Evolutionary conservation across 2,888 invertebrate genomes (phyloP), one percentile per base, ranked within the genome.

Genomic region (Leptura quadrifasciata): DNA sequence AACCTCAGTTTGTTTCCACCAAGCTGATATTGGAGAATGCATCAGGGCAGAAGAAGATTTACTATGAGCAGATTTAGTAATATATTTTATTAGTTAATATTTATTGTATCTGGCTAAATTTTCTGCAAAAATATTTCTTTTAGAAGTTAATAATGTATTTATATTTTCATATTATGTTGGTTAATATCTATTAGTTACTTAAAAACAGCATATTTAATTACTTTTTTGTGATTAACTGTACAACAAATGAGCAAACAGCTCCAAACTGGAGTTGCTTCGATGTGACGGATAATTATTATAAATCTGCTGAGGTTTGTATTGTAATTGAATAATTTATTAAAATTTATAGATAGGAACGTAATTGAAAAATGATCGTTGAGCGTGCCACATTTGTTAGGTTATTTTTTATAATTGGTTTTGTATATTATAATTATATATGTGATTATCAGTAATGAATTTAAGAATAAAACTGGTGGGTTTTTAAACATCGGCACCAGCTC

Each of bases 21-120:
- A 99, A 89, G 96, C 98, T 0, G 99, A 99, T 88, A 94, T 98
- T 67, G 99, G 99, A 54, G 98, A 99, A 90, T 99, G 98, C 87
- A 95, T 99, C 83, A 91, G 98, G 87, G 93, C 95, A 3, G 98
- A 98, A 90, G 95, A 96, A 82, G 93, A 94, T 47, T 90, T 96
- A 75, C 91, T 93, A 79, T 94, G 91, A 64, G 17, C n/a, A 39
- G 6, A 52, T 15, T 21, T 61, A 17, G 17, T 18, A 61, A 6
- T 61, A 35, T 17, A 35, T 35, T 61, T 17, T 61, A 27, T 60
- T 39, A 39, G 12, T 12, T 39, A 39, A 15, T 39, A 12, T 39
- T 39, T n/a, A n/a, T n/a, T n/a, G n/a, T n/a, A n/a, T 31, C 8
- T 31, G 24, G 8, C 6, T 31, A 8, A 31, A 31, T 9, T 39